These are phyloP conservation scores for Sander vitreus DNA, from an alignment of 2,113 vertebrate species.

Conservation along the genomic window DNA sequence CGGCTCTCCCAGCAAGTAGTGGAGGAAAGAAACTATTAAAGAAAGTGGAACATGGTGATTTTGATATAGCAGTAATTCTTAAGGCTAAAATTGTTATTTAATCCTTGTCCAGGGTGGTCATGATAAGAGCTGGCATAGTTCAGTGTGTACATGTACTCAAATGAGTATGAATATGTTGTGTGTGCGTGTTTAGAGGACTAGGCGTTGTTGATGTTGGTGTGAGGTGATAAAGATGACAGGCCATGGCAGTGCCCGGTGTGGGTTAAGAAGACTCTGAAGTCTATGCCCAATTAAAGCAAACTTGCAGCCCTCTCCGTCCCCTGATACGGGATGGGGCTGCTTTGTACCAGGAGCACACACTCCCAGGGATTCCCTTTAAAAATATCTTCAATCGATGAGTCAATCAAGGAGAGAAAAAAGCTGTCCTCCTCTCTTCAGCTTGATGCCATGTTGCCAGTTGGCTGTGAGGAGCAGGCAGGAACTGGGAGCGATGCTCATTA, in stretches of 20 bases:
- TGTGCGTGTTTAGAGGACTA: conserved; percentile 52
- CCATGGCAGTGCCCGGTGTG: conserved; percentile 80
- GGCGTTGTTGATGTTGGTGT: conserved; percentile 73
- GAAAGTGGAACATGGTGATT: conserved; percentile 72
- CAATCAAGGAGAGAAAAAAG: conserved; percentile 87
- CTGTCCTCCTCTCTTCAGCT: conserved; percentile 83
- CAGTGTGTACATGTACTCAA: conserved; percentile 55
- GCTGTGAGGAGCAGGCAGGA: conserved; percentile 85
- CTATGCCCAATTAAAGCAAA: conserved; percentile 87
- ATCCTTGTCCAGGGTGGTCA: conserved; percentile 79
- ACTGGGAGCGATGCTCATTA: conserved; percentile 86
- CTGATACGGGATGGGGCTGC: conserved; percentile 81
- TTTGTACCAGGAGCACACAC: conserved; percentile 86
- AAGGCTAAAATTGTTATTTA: conserved; percentile 75
- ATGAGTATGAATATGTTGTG: conserved; percentile 63
- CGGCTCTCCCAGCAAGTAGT: conserved; percentile 28
- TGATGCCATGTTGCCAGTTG: conserved; percentile 88
- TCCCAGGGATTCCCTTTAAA: conserved; percentile 89
- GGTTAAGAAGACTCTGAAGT: conserved; percentile 83
- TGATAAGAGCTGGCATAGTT: conserved; percentile 77
- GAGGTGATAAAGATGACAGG: conserved; percentile 72
- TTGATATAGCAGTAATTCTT: conserved; percentile 71
- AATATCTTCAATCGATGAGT: conserved; percentile 91
- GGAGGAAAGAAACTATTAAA: conserved; percentile 61
- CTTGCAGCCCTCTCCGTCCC: conserved; percentile 81